Evolutionary conservation across 2,797 vertebrate genomes (phyloP), one percentile per base, ranked within the genome.

Genomic region (Gastrophryne carolinensis): DNA sequence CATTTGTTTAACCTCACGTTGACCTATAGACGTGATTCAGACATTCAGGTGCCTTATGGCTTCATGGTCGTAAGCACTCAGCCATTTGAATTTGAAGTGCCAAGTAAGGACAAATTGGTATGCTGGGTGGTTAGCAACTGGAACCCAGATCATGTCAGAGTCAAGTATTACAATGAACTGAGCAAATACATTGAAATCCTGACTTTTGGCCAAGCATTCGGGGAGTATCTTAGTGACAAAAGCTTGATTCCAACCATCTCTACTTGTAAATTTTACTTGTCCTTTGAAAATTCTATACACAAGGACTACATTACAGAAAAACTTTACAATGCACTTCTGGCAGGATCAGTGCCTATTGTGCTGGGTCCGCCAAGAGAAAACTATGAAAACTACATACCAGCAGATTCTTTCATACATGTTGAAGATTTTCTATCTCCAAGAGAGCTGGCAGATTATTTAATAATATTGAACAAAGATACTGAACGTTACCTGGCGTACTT

Each of bases 41-140:
- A 98, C 83, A 98, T 98, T 80, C 93, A 96, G 90, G 95, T 98
- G 94, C 96, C 96, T 94, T 98, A 98, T 30, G 96, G 96, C 86
- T 95, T 93, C 80, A 92, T 98, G 75, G 91, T 94, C 69, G 85
- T 90, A 9, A 90, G 91, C 58, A 95, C 93, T 56, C 88, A 88
- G 15, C 91, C 95, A 67, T 95, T 95, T 72, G 90, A 93, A 21
- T 96, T 96, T 81, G 94, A 98, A 79, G 93, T 96, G 9, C 96
- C 95, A 19, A 92, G 83, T 56, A 99, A 99, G 85, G 95, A 93
- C 87, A 98, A 95, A 80, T 75, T 99, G 73, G 94, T 98, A 67
- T 99, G 97, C 84, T 98, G 97, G 97, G 96, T 99, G 34, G 97
- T 99, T 44, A 98, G 96, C 89, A 97, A 99, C 87, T 98, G 97